Conservation (phyloP, 2,888 invertebrate species). For the Heliconius cydno region DNA sequence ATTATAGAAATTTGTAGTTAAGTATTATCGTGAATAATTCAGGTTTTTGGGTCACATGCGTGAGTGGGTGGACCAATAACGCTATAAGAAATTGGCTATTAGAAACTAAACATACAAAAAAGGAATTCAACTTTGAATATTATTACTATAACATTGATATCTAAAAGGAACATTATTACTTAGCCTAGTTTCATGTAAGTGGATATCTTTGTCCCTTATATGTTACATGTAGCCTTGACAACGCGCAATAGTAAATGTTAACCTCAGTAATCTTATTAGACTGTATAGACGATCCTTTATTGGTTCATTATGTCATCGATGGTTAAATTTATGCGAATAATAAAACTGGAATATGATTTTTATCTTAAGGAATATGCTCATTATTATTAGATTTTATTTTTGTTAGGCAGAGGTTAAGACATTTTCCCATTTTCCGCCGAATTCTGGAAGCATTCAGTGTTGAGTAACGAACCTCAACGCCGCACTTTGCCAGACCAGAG, state of each 20-base stretch:
- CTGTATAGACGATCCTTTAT: not conserved
- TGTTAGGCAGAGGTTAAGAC: not conserved
- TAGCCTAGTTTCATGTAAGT: slow-evolving; percentile 24
- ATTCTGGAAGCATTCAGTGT: too few relatives aligned
- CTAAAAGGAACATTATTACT: slow-evolving; percentile 12
- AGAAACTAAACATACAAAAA: slow-evolving; percentile 6
- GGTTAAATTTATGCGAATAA: not conserved
- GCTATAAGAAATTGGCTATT: slow-evolving; percentile 16
- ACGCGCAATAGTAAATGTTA: slow-evolving; percentile 8
- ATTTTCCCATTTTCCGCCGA: too few relatives aligned
- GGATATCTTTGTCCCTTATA: slow-evolving; percentile 16
- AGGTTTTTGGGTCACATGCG: slow-evolving; percentile 27
- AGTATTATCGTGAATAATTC: not conserved
- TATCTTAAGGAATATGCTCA: not conserved
- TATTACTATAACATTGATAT: not conserved
- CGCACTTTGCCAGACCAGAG: too few relatives aligned
- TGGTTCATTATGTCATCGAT: not conserved
- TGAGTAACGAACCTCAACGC: too few relatives aligned
- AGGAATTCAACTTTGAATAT: slow-evolving; percentile 1
- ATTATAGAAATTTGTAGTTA: not conserved
- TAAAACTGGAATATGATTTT: not conserved
- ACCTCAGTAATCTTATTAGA: slow-evolving; percentile 12
- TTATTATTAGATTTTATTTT: not conserved
- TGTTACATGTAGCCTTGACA: slow-evolving; percentile 14
- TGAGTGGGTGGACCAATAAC: slow-evolving; percentile 11